Evolutionary conservation across 2,888 invertebrate genomes (phyloP).

Genomic region (Micropterix aruncella): DNA sequence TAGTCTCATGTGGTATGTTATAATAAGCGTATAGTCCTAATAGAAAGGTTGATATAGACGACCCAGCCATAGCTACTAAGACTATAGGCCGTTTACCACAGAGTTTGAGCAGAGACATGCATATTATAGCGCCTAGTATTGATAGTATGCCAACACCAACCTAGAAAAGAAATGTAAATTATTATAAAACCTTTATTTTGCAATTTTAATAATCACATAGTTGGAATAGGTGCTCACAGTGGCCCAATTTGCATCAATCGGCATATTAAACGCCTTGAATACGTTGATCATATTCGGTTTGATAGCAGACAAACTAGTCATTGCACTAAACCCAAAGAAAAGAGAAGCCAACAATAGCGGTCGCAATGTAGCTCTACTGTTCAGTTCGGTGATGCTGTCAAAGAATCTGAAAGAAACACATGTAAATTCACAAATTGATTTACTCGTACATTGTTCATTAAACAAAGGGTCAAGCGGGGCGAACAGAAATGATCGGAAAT

Average conservation of each 20-base stretch:
- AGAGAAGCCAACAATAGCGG: slow-evolving; percentile 18
- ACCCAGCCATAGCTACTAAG: slow-evolving; percentile 24
- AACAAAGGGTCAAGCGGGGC: no score
- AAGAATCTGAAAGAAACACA: no score
- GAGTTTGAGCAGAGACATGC: not conserved
- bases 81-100: slow-evolving; percentile 24
- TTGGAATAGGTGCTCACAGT: slow-evolving; percentile 31
- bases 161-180: not conserved
- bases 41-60: slow-evolving; percentile 20
- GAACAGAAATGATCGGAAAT: no score
- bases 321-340: slow-evolving; percentile 19
- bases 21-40: slow-evolving; percentile 17
- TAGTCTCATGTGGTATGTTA: slow-evolving; percentile 12
- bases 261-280: slow-evolving; percentile 18
- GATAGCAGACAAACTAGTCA: slow-evolving; percentile 18
- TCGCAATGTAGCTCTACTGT: slow-evolving; percentile 10
- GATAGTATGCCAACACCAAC: not conserved
- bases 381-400: no score
- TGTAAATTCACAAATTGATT: no score
- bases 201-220: no score
- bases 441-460: no score
- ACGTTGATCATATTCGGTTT: slow-evolving; percentile 21
- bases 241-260: slow-evolving; percentile 18
- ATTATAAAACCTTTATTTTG: no score
- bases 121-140: not conserved